These are phyloP conservation scores for Carabus problematicus DNA, from an alignment of 2,888 invertebrate genomes.

Conservation along the genomic window DNA sequence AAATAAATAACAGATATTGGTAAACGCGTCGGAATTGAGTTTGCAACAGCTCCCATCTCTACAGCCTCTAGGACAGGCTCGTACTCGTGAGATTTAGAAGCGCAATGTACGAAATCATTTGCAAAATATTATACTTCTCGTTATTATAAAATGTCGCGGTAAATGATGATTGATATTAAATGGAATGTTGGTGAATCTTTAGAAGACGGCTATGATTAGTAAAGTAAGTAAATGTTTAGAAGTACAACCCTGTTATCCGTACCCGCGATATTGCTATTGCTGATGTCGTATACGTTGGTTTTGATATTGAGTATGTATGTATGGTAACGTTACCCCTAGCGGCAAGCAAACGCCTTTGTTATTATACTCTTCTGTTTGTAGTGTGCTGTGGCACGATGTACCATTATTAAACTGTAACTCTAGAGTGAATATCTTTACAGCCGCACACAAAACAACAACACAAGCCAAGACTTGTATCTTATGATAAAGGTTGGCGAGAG, in stretches of 20 bases:
- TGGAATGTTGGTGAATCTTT: too few species aligned
- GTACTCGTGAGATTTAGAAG: background rate
- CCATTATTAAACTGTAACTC: conserved; percentile 4
- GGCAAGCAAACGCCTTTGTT: conserved; percentile 9
- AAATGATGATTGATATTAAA: too few species aligned
- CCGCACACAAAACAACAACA: too few species aligned
- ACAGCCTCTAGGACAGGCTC: background rate
- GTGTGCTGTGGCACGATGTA: background rate
- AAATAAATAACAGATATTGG: conserved; percentile 49
- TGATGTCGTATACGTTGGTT: conserved; percentile 33
- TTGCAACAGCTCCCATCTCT: conserved; percentile 36
- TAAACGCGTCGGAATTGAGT: conserved; percentile 47
- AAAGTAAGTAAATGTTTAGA: background rate
- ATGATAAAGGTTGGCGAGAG: too few species aligned
- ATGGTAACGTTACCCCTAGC: background rate
- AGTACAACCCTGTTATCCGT: conserved; percentile 37
- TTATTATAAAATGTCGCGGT: too few species aligned
- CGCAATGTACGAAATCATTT: too few species aligned
- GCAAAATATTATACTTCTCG: too few species aligned
- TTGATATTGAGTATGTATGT: conserved; percentile 43
- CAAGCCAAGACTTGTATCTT: too few species aligned
- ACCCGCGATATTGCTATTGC: conserved; percentile 41
- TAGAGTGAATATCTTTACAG: too few species aligned
- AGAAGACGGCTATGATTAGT: too few species aligned
- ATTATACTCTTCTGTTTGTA: conserved; percentile 11